phyloP scores from a whole-genome alignment of 2,113 vertebrate species.

The Macheiramphus alcinus region DNA sequence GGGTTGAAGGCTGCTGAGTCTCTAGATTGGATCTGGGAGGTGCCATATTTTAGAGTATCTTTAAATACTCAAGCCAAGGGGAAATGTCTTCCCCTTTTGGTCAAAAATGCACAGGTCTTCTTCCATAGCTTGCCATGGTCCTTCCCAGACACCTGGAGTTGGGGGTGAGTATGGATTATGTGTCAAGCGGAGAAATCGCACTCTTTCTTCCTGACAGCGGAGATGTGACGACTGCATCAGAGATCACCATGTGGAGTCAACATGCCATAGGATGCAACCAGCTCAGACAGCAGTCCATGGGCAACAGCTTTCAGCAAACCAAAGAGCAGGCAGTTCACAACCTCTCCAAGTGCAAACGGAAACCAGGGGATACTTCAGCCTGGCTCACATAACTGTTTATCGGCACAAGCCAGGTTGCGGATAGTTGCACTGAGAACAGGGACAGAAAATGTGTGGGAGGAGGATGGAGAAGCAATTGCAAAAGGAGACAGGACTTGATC shows the following conservation, averaged over 20 bases:
- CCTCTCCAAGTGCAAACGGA: neutral
- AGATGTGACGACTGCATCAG: neutral
- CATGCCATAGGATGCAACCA: fast-evolving
- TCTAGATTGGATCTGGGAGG: neutral
- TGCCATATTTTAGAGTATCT: neutral
- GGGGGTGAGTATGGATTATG: fast-evolving
- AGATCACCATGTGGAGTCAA: neutral
- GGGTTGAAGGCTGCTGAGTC: neutral
- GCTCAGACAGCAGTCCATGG: neutral
- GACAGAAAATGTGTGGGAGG: neutral
- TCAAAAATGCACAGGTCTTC: neutral
- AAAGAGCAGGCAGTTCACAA: neutral
- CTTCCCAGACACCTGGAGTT: neutral
- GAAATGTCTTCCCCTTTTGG: neutral
- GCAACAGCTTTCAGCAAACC: neutral
- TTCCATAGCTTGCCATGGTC: neutral
- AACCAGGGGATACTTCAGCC: neutral
- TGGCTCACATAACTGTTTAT: fast-evolving
- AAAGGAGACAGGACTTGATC: neutral
- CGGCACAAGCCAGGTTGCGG: neutral
- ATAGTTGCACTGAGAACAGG: neutral
- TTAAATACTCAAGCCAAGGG: neutral
- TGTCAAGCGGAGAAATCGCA: neutral
- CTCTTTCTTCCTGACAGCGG: fast-evolving
- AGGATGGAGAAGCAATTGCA: neutral